Base-by-base conservation (phyloP, 2,888 invertebrate species). In the Napeogenes sylphis region DNA sequence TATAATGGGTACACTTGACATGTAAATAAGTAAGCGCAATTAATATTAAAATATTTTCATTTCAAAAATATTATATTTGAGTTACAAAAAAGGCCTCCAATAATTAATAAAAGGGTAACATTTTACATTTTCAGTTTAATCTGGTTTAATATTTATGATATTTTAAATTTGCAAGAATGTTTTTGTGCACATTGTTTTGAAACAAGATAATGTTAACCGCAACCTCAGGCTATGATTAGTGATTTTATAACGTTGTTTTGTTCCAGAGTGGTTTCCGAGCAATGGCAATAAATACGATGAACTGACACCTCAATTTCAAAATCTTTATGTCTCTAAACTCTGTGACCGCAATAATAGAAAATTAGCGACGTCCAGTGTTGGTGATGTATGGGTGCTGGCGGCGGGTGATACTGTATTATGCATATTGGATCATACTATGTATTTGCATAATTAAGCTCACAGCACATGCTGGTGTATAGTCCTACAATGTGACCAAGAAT, bases 341-440 rank as follows among this genome's bases (percentile, higher is more conserved):
- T 76, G 80, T 82, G 85, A 83, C 83, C 81, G 80, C 85, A 88
- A 87, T 87, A 87, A 89, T 89, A 87, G 87, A 89, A 90, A 90
- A 90, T 90, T 89, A 90, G 90, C 85, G 81, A 86, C 81, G 85
- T 89, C 86, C 86, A 83, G 82, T 85, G 85, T 87, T 81, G 76
- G 85, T 88, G 84, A 89, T 79, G 83, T 82, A 90, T 86, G 80
- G 83, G 78, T 76, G 76, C 81, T 80, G 88, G 87, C 85, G 76
- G 75, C 77, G 72, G 53, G 42, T 33, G 45, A 35, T 46, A 56
- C 38, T 47, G 70, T 72, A 63, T 55, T 75, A 81, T 80, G 85
- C 87, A 82, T 85, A 79, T 81, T 75, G 74, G 56, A 45, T 30
- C 51, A 51, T 51, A 30, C 51, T 10, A 30, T 30, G n/a, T 30